These are phyloP conservation scores for Sarcophilus harrisii DNA, from an alignment of 2,797 vertebrate genomes.

Conservation along the genomic window DNA sequence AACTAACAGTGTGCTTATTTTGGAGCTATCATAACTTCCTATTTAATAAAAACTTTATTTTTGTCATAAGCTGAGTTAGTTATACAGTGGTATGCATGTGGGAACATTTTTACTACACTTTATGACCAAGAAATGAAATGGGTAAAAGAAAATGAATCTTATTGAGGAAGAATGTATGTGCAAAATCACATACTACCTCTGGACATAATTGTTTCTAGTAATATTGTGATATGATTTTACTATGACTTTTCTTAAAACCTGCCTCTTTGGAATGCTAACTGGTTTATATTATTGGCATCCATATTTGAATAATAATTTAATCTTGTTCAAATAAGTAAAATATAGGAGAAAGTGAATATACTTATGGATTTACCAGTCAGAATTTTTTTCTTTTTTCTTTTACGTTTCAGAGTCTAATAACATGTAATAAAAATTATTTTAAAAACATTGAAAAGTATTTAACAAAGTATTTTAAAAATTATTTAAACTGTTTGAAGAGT, in stretches of 20 bases:
- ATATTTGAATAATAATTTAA: background rate
- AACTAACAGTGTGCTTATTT: background rate
- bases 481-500: background rate
- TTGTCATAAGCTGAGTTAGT: background rate
- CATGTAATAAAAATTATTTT: background rate
- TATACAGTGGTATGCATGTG: background rate
- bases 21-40: background rate
- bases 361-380: background rate
- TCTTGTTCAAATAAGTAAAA: background rate
- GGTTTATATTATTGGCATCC: background rate
- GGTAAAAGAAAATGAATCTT: background rate
- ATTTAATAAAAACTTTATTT: conserved; percentile 21
- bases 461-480: background rate
- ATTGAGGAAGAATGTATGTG: background rate
- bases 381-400: background rate
- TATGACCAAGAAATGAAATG: conserved; percentile 3
- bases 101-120: background rate
- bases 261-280: background rate
- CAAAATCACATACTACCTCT: background rate
- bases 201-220: background rate
- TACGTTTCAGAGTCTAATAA: background rate
- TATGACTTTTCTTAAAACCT: background rate
- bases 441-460: background rate
- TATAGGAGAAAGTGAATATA: background rate
- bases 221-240: background rate